Evolutionary conservation across 1,140 invertebrate species (phyloP), one percentile per base, ranked within the genome.

Genomic region (Solenopsis fugax): DNA sequence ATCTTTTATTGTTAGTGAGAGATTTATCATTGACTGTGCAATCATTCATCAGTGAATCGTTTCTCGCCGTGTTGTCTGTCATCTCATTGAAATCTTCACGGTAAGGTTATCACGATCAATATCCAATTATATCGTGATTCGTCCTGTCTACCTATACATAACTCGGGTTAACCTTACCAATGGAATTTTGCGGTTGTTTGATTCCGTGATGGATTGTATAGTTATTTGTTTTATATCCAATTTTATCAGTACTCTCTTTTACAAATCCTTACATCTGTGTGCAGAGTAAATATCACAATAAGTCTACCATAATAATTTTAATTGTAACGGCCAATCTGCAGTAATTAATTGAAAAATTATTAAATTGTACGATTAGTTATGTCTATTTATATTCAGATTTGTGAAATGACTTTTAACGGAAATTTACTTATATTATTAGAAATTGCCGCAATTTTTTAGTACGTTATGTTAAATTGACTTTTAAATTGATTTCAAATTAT

Each of bases 1-100:
- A 80, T 12, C 62, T 54, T 29, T 50, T 56, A 89, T 89, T 71
- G 60, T 78, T 71, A 56, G 56, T 64, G 72, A 64, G 37, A 41
- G 24, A 72, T 7, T 37, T 67, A 78, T 73, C 37, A 60, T 75
- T 81, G 76, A 24, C 62, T 72, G 50, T 71, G 64, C 71, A 52
- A 90, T 90, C 89, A 90, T 85, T 82, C 87, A 80, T 75, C 76
- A 41, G 52, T 72, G 58, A 82, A 71, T 88, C 54, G 75, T 82
- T 58, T 34, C 12, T 71, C 56, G 18, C 71, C 21, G 13, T 65
- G 62, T 85, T 80, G 50, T n/a, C 50, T 73, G 71, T 72, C 84
- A 87, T 77, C 54, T 72, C 56, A 87, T 84, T 80, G 69, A 65
- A 82, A 62, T 84, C 78, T 89, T 78, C 65, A 50, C 56, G 52